A percentile compares a stretch with the other conserved stretches of the same genome.
Evolutionary conservation across 2,797 vertebrate species (phyloP).

Genomic region (Halcyon leucocephala): DNA sequence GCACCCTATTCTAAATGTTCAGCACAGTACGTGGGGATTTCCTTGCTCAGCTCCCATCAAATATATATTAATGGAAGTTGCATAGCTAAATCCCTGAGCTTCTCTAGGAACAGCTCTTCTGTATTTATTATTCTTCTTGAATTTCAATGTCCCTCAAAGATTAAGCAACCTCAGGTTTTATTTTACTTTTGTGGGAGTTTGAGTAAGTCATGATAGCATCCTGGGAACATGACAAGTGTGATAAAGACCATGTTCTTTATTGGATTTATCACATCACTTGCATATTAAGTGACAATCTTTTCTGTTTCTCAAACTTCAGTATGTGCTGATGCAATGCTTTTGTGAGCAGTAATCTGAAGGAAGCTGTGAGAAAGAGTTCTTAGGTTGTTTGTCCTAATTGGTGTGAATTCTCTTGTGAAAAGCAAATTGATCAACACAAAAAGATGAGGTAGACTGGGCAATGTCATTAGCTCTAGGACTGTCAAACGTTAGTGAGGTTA

Average conservation of each 20-base stretch:
- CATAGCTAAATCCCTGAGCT: background rate
- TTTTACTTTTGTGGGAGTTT: slow-evolving; percentile 11
- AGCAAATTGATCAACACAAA: background rate
- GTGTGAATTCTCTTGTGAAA: background rate
- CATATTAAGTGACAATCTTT: background rate
- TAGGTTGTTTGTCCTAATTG: background rate
- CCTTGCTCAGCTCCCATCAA: slow-evolving; percentile 21
- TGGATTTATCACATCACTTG: background rate
- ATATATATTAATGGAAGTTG: slow-evolving; percentile 32
- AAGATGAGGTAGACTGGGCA: background rate
- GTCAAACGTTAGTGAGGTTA: background rate
- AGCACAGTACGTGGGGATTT: background rate
- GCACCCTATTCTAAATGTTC: background rate
- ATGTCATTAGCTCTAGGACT: background rate
- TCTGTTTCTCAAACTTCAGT: background rate
- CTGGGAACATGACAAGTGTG: background rate
- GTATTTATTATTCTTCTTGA: slow-evolving; percentile 43
- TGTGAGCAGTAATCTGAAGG: background rate
- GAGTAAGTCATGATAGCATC: background rate
- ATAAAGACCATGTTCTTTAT: background rate
- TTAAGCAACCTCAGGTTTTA: slow-evolving; percentile 10
- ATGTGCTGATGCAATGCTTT: background rate
- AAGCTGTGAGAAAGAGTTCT: background rate
- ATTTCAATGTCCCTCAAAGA: slow-evolving; percentile 26
- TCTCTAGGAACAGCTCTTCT: slow-evolving; percentile 9